Evolutionary conservation across 2,888 invertebrate genomes (phyloP).

Genomic region (Drosophila anomalata): DNA sequence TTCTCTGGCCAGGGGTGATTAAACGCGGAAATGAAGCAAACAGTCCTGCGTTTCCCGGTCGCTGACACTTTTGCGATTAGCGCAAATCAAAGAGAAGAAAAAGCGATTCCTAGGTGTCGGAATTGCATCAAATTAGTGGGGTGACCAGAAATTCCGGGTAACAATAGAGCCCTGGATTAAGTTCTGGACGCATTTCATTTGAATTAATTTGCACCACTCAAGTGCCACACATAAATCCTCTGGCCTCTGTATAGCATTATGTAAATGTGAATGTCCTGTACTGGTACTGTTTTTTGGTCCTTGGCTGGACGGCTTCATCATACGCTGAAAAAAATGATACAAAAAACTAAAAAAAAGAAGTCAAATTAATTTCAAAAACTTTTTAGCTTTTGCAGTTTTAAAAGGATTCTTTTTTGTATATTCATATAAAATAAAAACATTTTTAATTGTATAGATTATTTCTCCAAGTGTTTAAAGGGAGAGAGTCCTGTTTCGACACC

Average conservation of each 20-base stretch:
- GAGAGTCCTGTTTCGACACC: slow-evolving; percentile 37
- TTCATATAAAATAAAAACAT: too few relatives aligned
- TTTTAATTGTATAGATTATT: background rate
- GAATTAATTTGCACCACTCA: slow-evolving; percentile 81
- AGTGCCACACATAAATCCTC: slow-evolving; percentile 77
- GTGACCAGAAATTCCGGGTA: slow-evolving; percentile 9
- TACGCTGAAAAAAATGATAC: background rate
- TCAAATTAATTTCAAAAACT: background rate
- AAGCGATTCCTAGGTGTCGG: slow-evolving; percentile 72
- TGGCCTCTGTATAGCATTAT: slow-evolving; percentile 48
- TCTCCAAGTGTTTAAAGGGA: background rate
- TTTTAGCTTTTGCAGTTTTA: background rate
- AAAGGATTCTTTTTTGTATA: too few relatives aligned
- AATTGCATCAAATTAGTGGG: slow-evolving; percentile 69
- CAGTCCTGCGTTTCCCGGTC: slow-evolving; percentile 39
- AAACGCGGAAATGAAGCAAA: slow-evolving; percentile 69
- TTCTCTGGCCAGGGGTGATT: slow-evolving; percentile 63
- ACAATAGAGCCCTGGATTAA: slow-evolving; percentile 52
- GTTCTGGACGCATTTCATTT: slow-evolving; percentile 67
- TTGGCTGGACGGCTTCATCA: background rate
- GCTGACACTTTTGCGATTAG: slow-evolving; percentile 77
- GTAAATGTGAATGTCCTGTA: slow-evolving; percentile 41
- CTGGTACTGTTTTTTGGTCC: slow-evolving; percentile 6
- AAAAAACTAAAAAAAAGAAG: background rate
- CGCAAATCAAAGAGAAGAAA: slow-evolving; percentile 63